phyloP scores from a whole-genome alignment of 1,140 invertebrate species.

The Meloidogyne exigua region DNA sequence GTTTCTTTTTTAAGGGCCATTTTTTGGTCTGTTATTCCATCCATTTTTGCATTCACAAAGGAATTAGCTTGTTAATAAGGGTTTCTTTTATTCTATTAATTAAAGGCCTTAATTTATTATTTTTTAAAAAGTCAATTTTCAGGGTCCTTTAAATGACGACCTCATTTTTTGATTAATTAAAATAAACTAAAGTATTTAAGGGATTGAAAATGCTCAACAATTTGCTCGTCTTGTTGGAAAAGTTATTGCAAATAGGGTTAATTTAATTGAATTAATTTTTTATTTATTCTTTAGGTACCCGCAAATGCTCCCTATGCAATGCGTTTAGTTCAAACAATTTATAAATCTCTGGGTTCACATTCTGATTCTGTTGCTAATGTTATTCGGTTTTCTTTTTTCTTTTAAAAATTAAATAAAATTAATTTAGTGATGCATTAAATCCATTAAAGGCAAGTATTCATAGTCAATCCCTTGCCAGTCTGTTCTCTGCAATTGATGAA shows the following conservation, averaged over 20 bases:
- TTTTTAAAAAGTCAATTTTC: too few relatives aligned
- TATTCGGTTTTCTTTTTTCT: constrained; percentile 6
- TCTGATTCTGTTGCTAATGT: constrained; percentile 38
- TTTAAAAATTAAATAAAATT: neutral
- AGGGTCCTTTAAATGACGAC: too few relatives aligned
- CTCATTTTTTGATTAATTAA: too few relatives aligned
- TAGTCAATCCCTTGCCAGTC: constrained; percentile 46
- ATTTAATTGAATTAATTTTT: constrained; percentile 2
- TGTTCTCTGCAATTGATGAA: constrained; percentile 50
- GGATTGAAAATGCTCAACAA: constrained; percentile 42
- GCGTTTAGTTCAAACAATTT: constrained; percentile 49
- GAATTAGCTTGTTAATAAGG: too few relatives aligned
- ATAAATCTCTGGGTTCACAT: constrained; percentile 47
- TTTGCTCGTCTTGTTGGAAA: constrained; percentile 49
- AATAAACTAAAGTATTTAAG: too few relatives aligned
- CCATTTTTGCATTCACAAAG: too few relatives aligned
- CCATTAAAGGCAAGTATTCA: constrained; percentile 56
- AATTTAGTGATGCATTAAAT: constrained; percentile 42
- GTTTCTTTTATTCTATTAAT: too few relatives aligned
- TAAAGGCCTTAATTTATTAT: too few relatives aligned
- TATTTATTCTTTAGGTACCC: constrained; percentile 32
- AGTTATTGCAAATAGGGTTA: constrained; percentile 40
- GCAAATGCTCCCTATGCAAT: constrained; percentile 49
- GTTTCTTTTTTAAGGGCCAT: constrained; percentile 29
- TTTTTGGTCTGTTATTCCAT: too few relatives aligned